Base-by-base conservation (phyloP, 2,888 invertebrate genomes). In the Lymantria dispar region DNA sequence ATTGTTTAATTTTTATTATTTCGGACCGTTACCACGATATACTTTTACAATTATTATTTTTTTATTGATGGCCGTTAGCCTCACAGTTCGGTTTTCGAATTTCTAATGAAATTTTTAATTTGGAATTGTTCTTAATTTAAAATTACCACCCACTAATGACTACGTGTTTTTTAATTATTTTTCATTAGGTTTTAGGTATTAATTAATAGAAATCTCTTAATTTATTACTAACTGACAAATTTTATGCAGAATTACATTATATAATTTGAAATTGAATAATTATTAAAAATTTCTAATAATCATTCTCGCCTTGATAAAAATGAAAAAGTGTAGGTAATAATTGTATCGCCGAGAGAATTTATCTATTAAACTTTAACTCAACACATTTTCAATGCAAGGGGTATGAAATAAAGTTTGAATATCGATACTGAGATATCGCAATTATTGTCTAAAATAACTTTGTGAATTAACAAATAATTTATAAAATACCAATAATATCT, bases 1-100 rank as follows among this genome's bases (percentile, higher is more conserved):
- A 80, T 81, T 82, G 79, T 81, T 74, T 67, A 68, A 68, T 67
- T 76, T 66, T 76, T 76, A 70, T 72, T 74, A 68, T 67, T 68
- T 70, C 59, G 64, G 60, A 72, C 68, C 68, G 68, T 74, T 70
- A 67, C 64, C 60, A 66, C 65, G 62, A 62, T 61, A 70, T 67
- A 62, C 67, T 67, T 67, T 66, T 68, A 65, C 61, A 65, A 65
- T 70, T 64, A 64, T 56, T 50, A 48, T 56, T 47, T 56, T 22
- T 70, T 73, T 66, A 71, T 72, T 71, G 67, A 70, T 72, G 58
- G 63, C 62, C 61, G 62, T 66, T 68, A 66, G 50, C 55, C 60
- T 60, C 66, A 63, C 54, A 54, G 58, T 64, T 64, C 45, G 60
- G 58, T 56, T 50, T 64, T 53, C 50, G 52, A 65, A 65, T 58